A percentile compares a stretch with the other conserved stretches of the same genome.
phyloP scores from a whole-genome alignment of 2,797 vertebrate species.

The Malurus leucopterus region DNA sequence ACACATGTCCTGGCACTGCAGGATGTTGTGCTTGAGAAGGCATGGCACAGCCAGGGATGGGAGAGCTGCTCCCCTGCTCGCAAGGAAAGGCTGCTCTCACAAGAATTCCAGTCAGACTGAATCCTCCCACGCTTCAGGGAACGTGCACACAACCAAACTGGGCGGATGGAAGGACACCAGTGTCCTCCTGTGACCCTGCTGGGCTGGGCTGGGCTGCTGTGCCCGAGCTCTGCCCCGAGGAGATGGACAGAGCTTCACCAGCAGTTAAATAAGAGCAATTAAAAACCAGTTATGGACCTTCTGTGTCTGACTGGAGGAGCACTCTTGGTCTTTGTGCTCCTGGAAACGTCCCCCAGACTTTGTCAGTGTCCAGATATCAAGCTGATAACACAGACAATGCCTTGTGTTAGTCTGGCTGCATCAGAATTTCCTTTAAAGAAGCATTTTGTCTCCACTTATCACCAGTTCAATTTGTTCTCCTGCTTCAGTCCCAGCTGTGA shows the following conservation, averaged over 20 bases:
- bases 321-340: not conserved
- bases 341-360: not conserved
- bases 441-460: not conserved
- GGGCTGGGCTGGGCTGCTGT: not conserved
- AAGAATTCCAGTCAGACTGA: slow-evolving; percentile 10
- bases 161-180: not conserved
- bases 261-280: not conserved
- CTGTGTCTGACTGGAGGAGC: not conserved
- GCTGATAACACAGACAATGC: not conserved
- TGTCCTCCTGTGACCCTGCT: not conserved
- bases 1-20: not conserved
- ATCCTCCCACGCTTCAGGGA: not conserved
- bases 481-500: not conserved
- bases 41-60: not conserved
- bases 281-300: not conserved
- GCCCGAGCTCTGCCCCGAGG: not conserved
- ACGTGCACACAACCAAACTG: not conserved
- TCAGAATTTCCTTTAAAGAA: not conserved
- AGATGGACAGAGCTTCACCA: not conserved
- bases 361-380: not conserved
- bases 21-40: not conserved
- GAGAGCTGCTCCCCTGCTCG: not conserved
- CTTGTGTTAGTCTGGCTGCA: not conserved
- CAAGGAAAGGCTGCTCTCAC: not conserved
- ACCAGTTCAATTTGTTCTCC: not conserved